Evolutionary conservation across 2,888 invertebrate species (phyloP).

Genomic region (Mythimna ferrago): DNA sequence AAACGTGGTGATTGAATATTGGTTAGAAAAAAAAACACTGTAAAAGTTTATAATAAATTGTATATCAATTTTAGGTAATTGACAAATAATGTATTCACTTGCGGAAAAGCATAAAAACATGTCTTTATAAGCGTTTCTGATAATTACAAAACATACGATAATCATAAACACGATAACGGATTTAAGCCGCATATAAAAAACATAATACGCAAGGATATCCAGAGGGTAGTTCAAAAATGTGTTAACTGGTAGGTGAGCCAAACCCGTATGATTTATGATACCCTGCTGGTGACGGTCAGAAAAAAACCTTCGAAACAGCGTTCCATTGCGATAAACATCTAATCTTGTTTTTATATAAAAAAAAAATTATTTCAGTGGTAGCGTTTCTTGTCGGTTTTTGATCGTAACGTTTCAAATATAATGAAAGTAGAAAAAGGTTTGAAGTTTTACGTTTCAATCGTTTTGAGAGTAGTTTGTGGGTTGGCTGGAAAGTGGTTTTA

Average conservation of each 20-base stretch:
- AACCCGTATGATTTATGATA: conserved; percentile 73
- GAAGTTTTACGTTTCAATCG: conserved; percentile 41
- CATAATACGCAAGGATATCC: conserved; percentile 52
- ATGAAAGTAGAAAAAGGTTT: conserved; percentile 37
- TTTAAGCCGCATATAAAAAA: conserved; percentile 46
- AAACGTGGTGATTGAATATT: no score
- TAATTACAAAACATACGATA: conserved; percentile 3
- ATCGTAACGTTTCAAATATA: conserved; percentile 39
- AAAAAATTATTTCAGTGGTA: conserved; percentile 54
- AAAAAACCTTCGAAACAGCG: conserved; percentile 67
- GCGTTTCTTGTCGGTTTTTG: conserved; percentile 42
- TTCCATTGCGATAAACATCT: conserved; percentile 67
- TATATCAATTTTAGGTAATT: no score
- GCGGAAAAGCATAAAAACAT: neutral
- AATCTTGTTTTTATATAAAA: conserved; percentile 66
- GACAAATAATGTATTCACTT: neutral
- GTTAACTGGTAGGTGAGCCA: conserved; percentile 71
- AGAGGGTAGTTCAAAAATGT: conserved; percentile 69
- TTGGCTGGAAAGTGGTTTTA: neutral
- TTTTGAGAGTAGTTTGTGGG: conserved; percentile 10
- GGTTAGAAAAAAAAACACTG: no score
- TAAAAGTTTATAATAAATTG: no score
- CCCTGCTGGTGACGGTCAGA: conserved; percentile 68
- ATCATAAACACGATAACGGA: conserved; percentile 26
- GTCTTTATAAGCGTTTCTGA: neutral